Percentiles rank a stretch among this genome's conserved stretches.
phyloP scores from a whole-genome alignment of 2,888 invertebrate species.

The Leptura quadrifasciata region DNA sequence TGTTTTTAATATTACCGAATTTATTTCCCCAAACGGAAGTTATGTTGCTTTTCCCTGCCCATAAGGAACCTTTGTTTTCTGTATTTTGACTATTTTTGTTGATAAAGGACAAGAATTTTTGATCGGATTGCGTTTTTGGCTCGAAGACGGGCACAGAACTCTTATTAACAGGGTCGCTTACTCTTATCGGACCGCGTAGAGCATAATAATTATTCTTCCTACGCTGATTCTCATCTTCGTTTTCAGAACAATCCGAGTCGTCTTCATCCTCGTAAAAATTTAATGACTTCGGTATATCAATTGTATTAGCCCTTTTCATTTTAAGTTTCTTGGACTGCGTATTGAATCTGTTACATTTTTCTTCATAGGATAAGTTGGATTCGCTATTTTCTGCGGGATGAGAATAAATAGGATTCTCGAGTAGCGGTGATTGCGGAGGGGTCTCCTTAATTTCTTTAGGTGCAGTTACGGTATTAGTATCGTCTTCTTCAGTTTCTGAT shows the following conservation, averaged over 20 bases:
- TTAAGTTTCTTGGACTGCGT: slow-evolving; percentile 80
- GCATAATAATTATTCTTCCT: slow-evolving; percentile 73
- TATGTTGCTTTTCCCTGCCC: slow-evolving; percentile 61
- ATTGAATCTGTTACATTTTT: slow-evolving; percentile 74
- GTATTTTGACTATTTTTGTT: slow-evolving; percentile 81
- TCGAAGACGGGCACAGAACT: slow-evolving; percentile 79
- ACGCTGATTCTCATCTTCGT: slow-evolving; percentile 66
- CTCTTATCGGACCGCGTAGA: slow-evolving; percentile 78
- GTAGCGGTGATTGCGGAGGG: slow-evolving; percentile 52
- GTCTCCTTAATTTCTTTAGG: slow-evolving; percentile 48
- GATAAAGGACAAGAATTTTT: slow-evolving; percentile 89
- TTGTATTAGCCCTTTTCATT: slow-evolving; percentile 92
- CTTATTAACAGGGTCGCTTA: slow-evolving; percentile 72
- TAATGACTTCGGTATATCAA: slow-evolving; percentile 87
- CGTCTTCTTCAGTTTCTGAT: slow-evolving; percentile 65
- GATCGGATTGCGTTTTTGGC: slow-evolving; percentile 90
- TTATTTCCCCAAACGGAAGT: slow-evolving; percentile 84
- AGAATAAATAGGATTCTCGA: slow-evolving; percentile 68
- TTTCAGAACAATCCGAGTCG: slow-evolving; percentile 66
- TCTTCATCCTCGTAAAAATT: slow-evolving; percentile 74
- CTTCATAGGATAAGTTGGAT: slow-evolving; percentile 52
- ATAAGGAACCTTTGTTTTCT: slow-evolving; percentile 60
- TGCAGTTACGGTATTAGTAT: slow-evolving; percentile 62
- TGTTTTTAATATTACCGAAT: slow-evolving; percentile 88
- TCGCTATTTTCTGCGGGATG: slow-evolving; percentile 53